Evolutionary conservation across 2,113 vertebrate species (phyloP).

Genomic region (Hystrix brachyura): DNA sequence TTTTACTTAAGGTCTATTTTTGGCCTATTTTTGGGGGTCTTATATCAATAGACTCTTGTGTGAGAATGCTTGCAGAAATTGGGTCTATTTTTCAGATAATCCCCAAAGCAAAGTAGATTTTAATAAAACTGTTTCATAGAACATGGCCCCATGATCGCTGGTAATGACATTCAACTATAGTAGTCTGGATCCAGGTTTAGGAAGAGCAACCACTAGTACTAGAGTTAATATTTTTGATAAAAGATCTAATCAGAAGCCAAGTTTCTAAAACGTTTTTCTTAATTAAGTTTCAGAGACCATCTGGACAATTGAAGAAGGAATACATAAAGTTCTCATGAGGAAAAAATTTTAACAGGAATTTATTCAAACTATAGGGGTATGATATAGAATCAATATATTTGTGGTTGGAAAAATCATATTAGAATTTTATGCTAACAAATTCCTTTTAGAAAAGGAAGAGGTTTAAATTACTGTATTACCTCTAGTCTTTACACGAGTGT

Average conservation of each 20-base stretch:
- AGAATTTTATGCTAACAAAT: slow-evolving; percentile 1
- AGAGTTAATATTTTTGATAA: neutral
- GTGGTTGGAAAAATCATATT: neutral
- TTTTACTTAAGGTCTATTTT: neutral
- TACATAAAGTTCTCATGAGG: neutral
- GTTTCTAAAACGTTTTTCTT: neutral
- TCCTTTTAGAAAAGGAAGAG: neutral
- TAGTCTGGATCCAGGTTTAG: neutral
- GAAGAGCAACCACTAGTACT: neutral
- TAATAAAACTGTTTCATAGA: neutral
- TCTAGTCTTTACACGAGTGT: neutral
- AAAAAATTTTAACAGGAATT: neutral
- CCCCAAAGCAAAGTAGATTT: neutral
- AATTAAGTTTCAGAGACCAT: neutral
- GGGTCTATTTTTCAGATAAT: neutral
- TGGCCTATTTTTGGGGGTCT: neutral
- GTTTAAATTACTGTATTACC: neutral
- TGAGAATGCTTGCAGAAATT: fast-evolving
- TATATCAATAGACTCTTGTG: neutral
- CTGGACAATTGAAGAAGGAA: neutral
- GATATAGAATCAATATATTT: neutral
- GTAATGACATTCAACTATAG: neutral
- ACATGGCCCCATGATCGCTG: neutral
- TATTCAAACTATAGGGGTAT: neutral
- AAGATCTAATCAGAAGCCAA: neutral